Percentiles rank a stretch among this genome's conserved stretches.
phyloP scores from a whole-genome alignment of 2,888 invertebrate species.

The Sinelater perroti region DNA sequence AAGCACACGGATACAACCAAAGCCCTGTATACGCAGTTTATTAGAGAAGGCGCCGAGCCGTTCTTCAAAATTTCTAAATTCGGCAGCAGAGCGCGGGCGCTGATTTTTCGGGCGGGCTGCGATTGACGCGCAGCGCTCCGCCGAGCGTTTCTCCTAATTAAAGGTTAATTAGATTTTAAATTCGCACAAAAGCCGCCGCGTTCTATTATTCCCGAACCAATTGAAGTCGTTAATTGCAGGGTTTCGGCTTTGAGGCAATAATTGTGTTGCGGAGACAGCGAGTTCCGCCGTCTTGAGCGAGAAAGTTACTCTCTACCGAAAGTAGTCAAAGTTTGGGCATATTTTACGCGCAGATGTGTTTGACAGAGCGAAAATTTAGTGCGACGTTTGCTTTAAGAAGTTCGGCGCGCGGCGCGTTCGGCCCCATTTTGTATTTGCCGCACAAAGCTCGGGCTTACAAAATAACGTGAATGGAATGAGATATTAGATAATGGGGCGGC shows the following conservation, averaged over 20 bases:
- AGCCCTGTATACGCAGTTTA: no score
- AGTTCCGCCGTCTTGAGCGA: constrained; percentile 31
- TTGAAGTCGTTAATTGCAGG: constrained; percentile 34
- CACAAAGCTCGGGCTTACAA: constrained; percentile 50
- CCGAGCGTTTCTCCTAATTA: neutral
- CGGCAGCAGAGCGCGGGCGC: no score
- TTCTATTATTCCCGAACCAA: constrained; percentile 25
- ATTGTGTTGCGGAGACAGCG: constrained; percentile 36
- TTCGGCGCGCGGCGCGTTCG: constrained; percentile 48
- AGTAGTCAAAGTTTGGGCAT: constrained; percentile 52
- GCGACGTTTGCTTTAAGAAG: constrained; percentile 47
- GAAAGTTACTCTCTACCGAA: constrained; percentile 39
- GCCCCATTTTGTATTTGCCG: constrained; percentile 49
- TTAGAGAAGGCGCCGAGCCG: no score
- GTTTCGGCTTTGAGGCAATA: constrained; percentile 34
- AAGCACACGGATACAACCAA: no score
- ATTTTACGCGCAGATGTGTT: constrained; percentile 54
- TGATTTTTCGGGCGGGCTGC: no score
- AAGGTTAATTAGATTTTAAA: constrained; percentile 20
- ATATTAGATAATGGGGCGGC: constrained; percentile 38
- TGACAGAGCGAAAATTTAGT: constrained; percentile 55
- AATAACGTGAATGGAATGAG: constrained; percentile 50
- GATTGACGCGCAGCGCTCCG: neutral
- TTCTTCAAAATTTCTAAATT: no score
- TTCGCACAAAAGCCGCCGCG: constrained; percentile 19